Evolutionary conservation across 1,140 invertebrate genomes (phyloP).

Genomic region (Heliconius himera): DNA sequence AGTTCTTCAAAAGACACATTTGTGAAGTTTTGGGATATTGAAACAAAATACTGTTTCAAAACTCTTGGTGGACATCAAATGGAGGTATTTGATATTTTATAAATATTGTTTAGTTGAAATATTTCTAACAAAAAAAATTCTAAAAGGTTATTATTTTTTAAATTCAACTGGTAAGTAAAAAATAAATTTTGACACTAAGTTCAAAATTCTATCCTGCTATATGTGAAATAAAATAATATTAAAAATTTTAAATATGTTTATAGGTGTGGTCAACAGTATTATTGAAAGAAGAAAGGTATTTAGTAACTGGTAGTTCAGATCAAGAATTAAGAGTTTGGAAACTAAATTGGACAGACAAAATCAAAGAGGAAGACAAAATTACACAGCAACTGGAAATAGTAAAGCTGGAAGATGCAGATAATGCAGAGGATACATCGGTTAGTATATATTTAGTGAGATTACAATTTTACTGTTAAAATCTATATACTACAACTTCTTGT

Average conservation of each 20-base stretch:
- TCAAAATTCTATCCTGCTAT: too few relatives aligned
- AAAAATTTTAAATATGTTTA: too few relatives aligned
- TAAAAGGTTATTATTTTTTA: too few relatives aligned
- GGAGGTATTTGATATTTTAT: constrained; percentile 73
- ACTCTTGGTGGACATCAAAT: constrained; percentile 92
- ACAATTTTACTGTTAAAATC: not conserved
- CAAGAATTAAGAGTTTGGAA: constrained; percentile 93
- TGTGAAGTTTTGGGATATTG: constrained; percentile 98
- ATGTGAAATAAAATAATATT: too few relatives aligned
- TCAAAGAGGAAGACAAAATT: constrained; percentile 81
- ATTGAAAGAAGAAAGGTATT: constrained; percentile 88
- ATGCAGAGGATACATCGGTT: constrained; percentile 70
- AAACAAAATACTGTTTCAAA: constrained; percentile 97
- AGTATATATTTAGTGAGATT: not conserved
- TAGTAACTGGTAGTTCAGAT: constrained; percentile 94
- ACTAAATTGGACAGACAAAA: constrained; percentile 81
- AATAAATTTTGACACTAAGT: too few relatives aligned
- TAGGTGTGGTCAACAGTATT: constrained; percentile 93
- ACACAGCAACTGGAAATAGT: constrained; percentile 79
- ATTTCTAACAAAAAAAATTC: too few relatives aligned
- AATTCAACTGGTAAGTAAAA: too few relatives aligned
- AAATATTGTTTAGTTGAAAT: not conserved
- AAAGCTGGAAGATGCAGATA: constrained; percentile 83
- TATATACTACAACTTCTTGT: too few relatives aligned
- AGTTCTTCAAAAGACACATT: constrained; percentile 97